Conservation (phyloP, 1,140 invertebrate species). For the Drosophila sturtevanti region DNA sequence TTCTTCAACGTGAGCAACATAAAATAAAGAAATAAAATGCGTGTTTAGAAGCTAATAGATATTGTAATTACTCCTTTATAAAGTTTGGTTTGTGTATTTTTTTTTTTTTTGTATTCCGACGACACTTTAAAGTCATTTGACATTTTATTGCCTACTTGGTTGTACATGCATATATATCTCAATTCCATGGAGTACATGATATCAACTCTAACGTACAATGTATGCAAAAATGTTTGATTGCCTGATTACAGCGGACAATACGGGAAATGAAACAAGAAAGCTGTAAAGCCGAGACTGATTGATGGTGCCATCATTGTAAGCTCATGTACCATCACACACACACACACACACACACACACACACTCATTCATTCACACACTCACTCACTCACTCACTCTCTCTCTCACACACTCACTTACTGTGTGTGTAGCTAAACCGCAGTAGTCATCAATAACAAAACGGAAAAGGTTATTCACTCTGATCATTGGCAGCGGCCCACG, state of each 20-base stretch:
- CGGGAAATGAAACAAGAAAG: slow-evolving; percentile 30
- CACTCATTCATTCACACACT: neutral
- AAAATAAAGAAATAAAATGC: neutral
- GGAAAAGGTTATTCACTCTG: slow-evolving; percentile 45
- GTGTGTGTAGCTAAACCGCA: neutral
- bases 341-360: neutral
- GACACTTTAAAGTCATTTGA: neutral
- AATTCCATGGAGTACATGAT: neutral
- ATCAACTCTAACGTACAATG: neutral
- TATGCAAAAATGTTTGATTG: slow-evolving; percentile 9
- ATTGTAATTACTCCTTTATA: neutral
- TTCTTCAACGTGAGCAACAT: neutral
- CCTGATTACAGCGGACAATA: slow-evolving; percentile 7
- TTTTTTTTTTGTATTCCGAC: too few relatives aligned
- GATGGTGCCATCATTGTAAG: slow-evolving; percentile 48
- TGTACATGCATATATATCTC: too few relatives aligned
- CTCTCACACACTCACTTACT: neutral
- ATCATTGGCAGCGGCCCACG: slow-evolving; percentile 8
- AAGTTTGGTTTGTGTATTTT: neutral
- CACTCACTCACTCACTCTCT: neutral
- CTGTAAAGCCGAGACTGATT: slow-evolving; percentile 35
- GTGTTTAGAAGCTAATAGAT: neutral
- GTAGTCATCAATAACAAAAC: slow-evolving; percentile 12
- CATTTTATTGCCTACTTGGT: neutral
- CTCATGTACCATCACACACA: slow-evolving; percentile 6